phyloP scores from a whole-genome alignment of 2,888 invertebrate species.

The Labia minor region DNA sequence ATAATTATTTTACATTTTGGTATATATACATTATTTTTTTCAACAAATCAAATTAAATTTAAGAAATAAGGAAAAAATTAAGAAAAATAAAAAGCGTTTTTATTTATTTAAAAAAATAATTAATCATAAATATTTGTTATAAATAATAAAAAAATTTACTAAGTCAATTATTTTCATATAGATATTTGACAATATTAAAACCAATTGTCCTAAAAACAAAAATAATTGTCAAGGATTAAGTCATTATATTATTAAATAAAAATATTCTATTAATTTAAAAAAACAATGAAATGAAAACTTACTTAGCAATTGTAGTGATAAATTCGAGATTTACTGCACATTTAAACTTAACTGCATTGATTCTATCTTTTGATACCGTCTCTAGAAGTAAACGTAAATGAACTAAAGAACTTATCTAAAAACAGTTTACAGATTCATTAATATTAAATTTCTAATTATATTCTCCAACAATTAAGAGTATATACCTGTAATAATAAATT shows the following conservation, averaged over 20 bases:
- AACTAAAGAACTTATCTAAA: conserved; percentile 66
- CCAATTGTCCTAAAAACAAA: conserved; percentile 44
- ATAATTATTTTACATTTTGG: too few species aligned
- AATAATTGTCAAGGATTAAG: not conserved
- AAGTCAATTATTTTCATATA: conserved; percentile 53
- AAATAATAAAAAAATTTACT: not conserved
- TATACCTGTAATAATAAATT: conserved; percentile 66
- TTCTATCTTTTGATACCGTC: conserved; percentile 57
- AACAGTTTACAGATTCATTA: conserved; percentile 22
- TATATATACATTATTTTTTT: too few species aligned
- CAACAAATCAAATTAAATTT: too few species aligned
- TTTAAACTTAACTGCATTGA: conserved; percentile 75
- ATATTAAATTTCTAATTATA: not conserved
- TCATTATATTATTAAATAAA: not conserved
- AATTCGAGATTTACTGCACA: conserved; percentile 77
- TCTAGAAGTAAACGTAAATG: conserved; percentile 65
- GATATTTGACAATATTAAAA: conserved; percentile 64
- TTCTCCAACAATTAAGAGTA: not conserved
- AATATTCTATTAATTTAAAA: too few species aligned
- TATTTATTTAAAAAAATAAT: too few species aligned
- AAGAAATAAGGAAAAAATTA: too few species aligned
- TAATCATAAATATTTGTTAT: not conserved
- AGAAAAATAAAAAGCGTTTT: not conserved
- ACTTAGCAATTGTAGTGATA: conserved; percentile 61
- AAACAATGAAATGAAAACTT: conserved; percentile 17